Percentiles rank a stretch among this genome's conserved stretches.
These are phyloP conservation scores for Karalla daura DNA, from an alignment of 2,797 vertebrate genomes.

Conservation along the genomic window DNA sequence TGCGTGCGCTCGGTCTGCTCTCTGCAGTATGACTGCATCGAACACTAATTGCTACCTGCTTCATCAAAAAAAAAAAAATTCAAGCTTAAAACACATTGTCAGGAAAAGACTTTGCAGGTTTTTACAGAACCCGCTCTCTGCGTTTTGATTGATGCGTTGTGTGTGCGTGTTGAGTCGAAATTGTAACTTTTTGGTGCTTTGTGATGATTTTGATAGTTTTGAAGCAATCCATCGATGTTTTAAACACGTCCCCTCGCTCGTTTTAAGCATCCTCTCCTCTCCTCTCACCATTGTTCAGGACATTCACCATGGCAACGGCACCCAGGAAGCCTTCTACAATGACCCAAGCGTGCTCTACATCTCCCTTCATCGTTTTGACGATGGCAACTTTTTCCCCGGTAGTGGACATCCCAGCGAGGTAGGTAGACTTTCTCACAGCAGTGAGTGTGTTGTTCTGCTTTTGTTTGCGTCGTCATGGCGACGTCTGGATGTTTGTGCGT, in stretches of 20 bases:
- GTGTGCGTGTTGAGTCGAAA: neutral
- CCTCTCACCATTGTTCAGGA: constrained; percentile 82
- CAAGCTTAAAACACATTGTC: constrained; percentile 11
- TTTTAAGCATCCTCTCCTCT: constrained; percentile 19
- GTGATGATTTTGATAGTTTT: neutral
- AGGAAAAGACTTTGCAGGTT: constrained; percentile 4
- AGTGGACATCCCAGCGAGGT: constrained; percentile 91
- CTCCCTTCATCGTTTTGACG: constrained; percentile 92
- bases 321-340: constrained; percentile 91
- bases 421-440: constrained; percentile 19
- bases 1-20: constrained; percentile 20
- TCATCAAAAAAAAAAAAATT: constrained; percentile 18
- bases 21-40: constrained; percentile 39
- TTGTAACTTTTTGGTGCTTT: neutral
- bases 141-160: neutral
- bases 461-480: constrained; percentile 46
- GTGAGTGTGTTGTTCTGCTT: constrained; percentile 39
- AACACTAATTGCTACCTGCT: constrained; percentile 37
- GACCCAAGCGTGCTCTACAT: constrained; percentile 93
- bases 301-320: constrained; percentile 93
- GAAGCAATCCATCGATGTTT: constrained; percentile 1
- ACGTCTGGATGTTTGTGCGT: constrained; percentile 19
- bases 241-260: neutral
- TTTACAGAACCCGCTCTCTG: constrained; percentile 6
- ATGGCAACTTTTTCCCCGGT: constrained; percentile 89